These are phyloP conservation scores for Hypena proboscidalis DNA, from an alignment of 2,888 invertebrate species.

Conservation along the genomic window DNA sequence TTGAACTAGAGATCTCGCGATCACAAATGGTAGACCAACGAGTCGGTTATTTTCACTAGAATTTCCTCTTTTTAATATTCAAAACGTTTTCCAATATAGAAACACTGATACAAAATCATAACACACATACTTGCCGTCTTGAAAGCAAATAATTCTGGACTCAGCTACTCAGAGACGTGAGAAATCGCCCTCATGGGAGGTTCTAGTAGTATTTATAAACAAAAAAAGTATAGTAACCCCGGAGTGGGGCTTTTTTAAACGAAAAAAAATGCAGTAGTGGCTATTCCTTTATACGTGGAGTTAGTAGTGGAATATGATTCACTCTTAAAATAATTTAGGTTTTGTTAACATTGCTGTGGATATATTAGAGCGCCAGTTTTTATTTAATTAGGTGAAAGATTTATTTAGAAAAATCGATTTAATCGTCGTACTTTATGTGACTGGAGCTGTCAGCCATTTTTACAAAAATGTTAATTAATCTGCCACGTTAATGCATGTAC, in stretches of 20 bases:
- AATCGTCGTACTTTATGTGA: too few relatives aligned
- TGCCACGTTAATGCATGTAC: too few relatives aligned
- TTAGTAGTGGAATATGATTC: conserved; percentile 38
- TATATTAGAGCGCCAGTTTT: conserved; percentile 9
- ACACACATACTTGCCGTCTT: conserved; percentile 37
- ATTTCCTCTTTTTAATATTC: too few relatives aligned
- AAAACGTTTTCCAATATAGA: too few relatives aligned
- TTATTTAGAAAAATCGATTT: neutral
- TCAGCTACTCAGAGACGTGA: conserved; percentile 48
- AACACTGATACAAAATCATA: conserved; percentile 45
- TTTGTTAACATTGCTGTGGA: conserved; percentile 33
- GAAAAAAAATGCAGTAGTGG: conserved; percentile 36
- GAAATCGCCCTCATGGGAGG: conserved; percentile 48
- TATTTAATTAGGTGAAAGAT: neutral
- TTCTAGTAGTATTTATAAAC: conserved; percentile 36
- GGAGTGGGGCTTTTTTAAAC: conserved; percentile 39
- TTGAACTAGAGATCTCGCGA: too few relatives aligned
- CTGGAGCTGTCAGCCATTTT: too few relatives aligned
- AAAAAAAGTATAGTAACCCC: conserved; percentile 39
- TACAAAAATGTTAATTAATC: too few relatives aligned
- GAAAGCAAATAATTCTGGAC: conserved; percentile 28
- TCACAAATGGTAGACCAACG: too few relatives aligned
- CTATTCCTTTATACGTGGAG: conserved; percentile 46
- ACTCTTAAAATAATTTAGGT: conserved; percentile 44
- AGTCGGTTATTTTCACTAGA: too few relatives aligned